Conservation (phyloP, 1,140 invertebrate species). For the Homalodisca vitripennis region DNA sequence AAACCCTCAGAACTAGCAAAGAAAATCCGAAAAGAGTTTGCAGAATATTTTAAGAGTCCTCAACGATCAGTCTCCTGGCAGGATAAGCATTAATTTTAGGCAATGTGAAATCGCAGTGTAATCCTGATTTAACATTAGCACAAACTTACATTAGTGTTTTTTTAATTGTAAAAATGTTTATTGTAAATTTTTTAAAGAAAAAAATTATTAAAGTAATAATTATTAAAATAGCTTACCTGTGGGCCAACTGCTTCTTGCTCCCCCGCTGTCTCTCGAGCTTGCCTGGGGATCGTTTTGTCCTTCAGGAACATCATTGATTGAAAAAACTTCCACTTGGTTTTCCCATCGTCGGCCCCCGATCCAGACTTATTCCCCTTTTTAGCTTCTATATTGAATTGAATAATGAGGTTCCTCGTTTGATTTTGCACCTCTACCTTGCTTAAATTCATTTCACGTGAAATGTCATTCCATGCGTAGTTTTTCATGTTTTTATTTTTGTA, state of each 20-base stretch:
- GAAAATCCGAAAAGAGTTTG: not conserved
- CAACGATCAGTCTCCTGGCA: conserved; percentile 1
- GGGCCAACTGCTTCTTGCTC: not conserved
- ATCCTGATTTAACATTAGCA: too few relatives aligned
- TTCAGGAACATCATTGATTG: not conserved
- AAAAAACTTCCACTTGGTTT: not conserved
- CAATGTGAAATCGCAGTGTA: too few relatives aligned
- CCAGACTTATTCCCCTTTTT: not conserved
- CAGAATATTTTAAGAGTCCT: conserved; percentile 18
- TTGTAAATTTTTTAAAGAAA: not conserved
- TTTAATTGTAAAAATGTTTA: not conserved
- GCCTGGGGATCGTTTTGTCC: not conserved
- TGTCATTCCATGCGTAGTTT: conserved; percentile 16
- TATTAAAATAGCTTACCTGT: not conserved
- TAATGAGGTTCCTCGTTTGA: not conserved
- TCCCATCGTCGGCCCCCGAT: not conserved
- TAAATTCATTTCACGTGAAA: conserved; percentile 19
- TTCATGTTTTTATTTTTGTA: conserved; percentile 8
- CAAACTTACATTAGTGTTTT: conserved; percentile 28
- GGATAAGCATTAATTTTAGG: conserved; percentile 8
- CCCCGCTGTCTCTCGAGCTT: not conserved
- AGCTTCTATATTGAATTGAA: not conserved
- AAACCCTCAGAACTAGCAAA: not conserved
- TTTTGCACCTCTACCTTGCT: conserved; percentile 19
- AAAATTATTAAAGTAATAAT: not conserved